A percentile compares a stretch with the other conserved stretches of the same genome.
These are phyloP conservation scores for Agrypnia vestita DNA, from an alignment of 1,140 invertebrate genomes.

Conservation along the genomic window DNA sequence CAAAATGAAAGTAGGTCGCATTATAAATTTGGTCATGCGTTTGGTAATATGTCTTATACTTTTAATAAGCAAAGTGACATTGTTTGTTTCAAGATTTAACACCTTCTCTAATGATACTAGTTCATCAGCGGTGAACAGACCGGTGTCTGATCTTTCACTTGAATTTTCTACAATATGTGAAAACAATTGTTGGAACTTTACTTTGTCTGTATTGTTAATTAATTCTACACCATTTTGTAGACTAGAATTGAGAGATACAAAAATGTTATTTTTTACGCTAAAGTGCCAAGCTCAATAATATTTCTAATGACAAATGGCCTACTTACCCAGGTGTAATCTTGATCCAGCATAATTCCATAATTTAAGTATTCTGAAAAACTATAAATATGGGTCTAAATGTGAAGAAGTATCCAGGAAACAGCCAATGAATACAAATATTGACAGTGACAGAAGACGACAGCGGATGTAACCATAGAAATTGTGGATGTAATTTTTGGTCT, in stretches of 20 bases:
- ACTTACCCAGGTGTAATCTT: constrained; percentile 48
- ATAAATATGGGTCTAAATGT: too few relatives aligned
- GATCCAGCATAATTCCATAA: constrained; percentile 55
- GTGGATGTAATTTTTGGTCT: too few relatives aligned
- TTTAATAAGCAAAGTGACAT: constrained; percentile 52
- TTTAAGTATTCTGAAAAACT: neutral
- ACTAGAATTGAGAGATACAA: constrained; percentile 32
- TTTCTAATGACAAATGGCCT: neutral
- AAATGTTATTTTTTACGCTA: constrained; percentile 5
- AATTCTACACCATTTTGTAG: constrained; percentile 47
- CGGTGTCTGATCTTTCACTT: constrained; percentile 38
- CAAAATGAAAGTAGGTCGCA: constrained; percentile 48
- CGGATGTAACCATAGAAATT: too few relatives aligned
- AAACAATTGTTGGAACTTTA: constrained; percentile 54
- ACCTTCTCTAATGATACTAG: constrained; percentile 53
- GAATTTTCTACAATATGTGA: constrained; percentile 49
- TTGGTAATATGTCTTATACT: constrained; percentile 51
- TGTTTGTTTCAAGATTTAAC: constrained; percentile 48
- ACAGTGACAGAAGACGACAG: too few relatives aligned
- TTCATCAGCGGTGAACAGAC: constrained; percentile 56
- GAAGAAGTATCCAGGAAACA: too few relatives aligned
- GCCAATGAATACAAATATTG: too few relatives aligned
- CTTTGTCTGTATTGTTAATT: constrained; percentile 51
- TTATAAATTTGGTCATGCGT: constrained; percentile 58
- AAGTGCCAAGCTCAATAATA: neutral